These are phyloP conservation scores for Toxostoma redivivum DNA, from an alignment of 2,113 vertebrate genomes.

Conservation along the genomic window DNA sequence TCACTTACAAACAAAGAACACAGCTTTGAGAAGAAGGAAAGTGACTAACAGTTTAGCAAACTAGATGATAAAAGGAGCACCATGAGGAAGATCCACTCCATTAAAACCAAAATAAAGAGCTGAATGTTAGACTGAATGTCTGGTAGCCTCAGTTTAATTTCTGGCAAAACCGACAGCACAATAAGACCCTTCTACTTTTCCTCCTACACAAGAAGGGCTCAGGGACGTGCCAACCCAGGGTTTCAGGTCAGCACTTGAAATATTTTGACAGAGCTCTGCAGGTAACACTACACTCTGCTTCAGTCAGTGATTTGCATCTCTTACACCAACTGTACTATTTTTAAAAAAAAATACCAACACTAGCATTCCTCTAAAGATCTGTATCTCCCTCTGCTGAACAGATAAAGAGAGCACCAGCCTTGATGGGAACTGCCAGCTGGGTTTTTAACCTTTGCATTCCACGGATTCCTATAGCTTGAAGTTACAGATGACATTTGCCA, in stretches of 20 bases:
- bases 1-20: neutral
- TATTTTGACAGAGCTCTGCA: neutral
- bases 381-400: constrained; percentile 56
- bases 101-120: neutral
- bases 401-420: constrained; percentile 26
- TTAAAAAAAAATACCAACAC: neutral
- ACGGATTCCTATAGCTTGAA: constrained; percentile 26
- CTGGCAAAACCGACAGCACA: neutral
- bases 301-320: neutral
- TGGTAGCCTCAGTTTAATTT: neutral
- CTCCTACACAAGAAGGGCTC: neutral
- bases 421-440: neutral
- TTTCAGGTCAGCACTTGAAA: neutral
- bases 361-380: constrained; percentile 41
- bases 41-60: neutral
- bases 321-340: neutral
- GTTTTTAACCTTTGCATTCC: constrained; percentile 28
- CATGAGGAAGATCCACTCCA: neutral
- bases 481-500: constrained; percentile 59
- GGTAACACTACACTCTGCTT: neutral
- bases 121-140: neutral
- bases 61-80: neutral
- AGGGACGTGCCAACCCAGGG: neutral
- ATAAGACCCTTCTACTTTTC: neutral
- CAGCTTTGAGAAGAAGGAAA: neutral